Evolutionary conservation across 2,888 invertebrate species (phyloP).

Genomic region (Drosophila austrosaltans): DNA sequence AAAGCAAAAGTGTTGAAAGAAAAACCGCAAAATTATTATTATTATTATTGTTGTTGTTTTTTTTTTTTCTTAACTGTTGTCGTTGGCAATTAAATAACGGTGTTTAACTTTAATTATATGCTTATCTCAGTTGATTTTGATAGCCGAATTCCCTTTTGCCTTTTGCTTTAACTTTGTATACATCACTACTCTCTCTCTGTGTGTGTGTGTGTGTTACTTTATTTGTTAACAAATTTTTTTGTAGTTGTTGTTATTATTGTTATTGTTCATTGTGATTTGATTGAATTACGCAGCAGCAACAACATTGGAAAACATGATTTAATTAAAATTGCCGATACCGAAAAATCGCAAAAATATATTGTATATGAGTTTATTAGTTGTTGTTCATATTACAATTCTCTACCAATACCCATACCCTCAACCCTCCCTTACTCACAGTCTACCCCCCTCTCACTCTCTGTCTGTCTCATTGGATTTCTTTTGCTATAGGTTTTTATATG

Average conservation of each 20-base stretch:
- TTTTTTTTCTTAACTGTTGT: neutral
- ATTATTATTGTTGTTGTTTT: neutral
- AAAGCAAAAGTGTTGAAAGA: slow-evolving; percentile 42
- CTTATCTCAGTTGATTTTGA: slow-evolving; percentile 14
- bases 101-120: slow-evolving; percentile 31
- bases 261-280: slow-evolving; percentile 52
- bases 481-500: neutral
- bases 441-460: neutral
- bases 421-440: too few species aligned
- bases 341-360: slow-evolving; percentile 29
- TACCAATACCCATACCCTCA: neutral
- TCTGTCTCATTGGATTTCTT: too few species aligned
- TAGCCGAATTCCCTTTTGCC: neutral
- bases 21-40: slow-evolving; percentile 29
- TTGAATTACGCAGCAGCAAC: slow-evolving; percentile 54
- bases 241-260: neutral
- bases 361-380: slow-evolving; percentile 53
- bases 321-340: slow-evolving; percentile 59
- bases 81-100: slow-evolving; percentile 24
- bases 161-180: neutral
- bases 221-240: slow-evolving; percentile 19
- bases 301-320: slow-evolving; percentile 57
- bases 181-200: neutral
- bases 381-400: slow-evolving; percentile 21
- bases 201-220: slow-evolving; percentile 15